Conservation (phyloP, 2,113 vertebrate species). For the Pluvialis apricaria region DNA sequence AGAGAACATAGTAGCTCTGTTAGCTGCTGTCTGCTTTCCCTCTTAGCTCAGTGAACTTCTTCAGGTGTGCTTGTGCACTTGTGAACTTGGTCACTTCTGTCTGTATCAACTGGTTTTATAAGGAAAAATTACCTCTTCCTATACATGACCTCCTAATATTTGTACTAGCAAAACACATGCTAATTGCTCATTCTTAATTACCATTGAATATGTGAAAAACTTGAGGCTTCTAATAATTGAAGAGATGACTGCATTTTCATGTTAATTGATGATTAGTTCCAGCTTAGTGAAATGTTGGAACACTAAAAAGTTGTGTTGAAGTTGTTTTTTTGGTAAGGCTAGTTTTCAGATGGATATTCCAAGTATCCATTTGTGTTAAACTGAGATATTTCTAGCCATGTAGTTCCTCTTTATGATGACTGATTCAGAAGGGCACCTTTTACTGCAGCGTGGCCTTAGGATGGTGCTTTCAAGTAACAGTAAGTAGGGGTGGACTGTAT, state of each 20-base stretch:
- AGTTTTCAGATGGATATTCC: background rate
- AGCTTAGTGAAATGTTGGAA: background rate
- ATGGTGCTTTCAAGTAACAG: background rate
- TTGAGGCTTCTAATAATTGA: background rate
- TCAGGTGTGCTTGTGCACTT: background rate
- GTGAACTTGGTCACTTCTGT: background rate
- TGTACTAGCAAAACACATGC: background rate
- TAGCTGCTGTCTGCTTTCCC: background rate
- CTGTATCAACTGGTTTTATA: background rate
- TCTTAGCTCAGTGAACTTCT: background rate
- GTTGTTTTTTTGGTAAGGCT: background rate
- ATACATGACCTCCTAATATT: background rate
- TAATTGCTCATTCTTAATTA: background rate
- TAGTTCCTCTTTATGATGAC: background rate
- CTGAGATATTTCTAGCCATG: background rate
- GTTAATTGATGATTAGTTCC: background rate
- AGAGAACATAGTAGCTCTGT: background rate
- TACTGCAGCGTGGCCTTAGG: background rate
- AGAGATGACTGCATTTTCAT: background rate
- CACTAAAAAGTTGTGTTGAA: background rate
- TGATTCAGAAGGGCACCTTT: background rate
- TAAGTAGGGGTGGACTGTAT: background rate
- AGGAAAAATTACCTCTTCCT: background rate
- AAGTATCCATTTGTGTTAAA: background rate
- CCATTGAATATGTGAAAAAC: background rate